Percentiles rank a stretch among this genome's conserved stretches.
Evolutionary conservation across 92 coral and sea anemone species (phyloP).

Genomic region (Parazoanthus darwini): DNA sequence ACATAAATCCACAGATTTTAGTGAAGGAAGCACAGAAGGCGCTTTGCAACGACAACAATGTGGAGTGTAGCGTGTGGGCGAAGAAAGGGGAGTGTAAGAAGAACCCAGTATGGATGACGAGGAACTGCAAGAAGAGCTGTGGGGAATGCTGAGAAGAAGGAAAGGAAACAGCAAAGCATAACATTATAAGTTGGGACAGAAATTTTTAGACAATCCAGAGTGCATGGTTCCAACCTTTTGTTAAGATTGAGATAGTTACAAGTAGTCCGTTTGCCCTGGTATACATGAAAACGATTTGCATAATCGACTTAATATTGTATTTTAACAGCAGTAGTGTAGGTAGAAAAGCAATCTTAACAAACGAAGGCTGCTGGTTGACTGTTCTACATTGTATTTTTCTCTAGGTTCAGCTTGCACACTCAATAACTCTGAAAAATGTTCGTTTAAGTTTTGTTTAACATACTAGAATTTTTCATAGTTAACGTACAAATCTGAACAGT

Average conservation of each 20-base stretch:
- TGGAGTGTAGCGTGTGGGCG: conserved; percentile 38
- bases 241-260: too few relatives aligned
- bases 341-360: background rate
- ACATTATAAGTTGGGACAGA: background rate
- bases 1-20: conserved; percentile 1
- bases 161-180: background rate
- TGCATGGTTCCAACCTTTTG: background rate
- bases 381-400: too few relatives aligned
- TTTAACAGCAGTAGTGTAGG: background rate
- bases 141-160: conserved; percentile 31
- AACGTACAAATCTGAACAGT: too few relatives aligned
- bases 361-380: too few relatives aligned
- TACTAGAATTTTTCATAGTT: too few relatives aligned
- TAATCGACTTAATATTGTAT: background rate
- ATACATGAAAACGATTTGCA: too few relatives aligned
- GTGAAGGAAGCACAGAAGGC: conserved; percentile 11
- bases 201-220: background rate
- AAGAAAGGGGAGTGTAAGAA: conserved; percentile 35
- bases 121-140: conserved; percentile 59
- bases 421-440: too few relatives aligned
- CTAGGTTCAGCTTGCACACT: too few relatives aligned
- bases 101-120: conserved; percentile 54
- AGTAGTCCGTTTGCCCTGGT: too few relatives aligned
- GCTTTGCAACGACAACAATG: conserved; percentile 37
- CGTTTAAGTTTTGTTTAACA: too few relatives aligned